Percentiles rank a stretch among this genome's conserved stretches.
Conservation (phyloP, 2,797 vertebrate genomes). For the Sebastes aleutianus region DNA sequence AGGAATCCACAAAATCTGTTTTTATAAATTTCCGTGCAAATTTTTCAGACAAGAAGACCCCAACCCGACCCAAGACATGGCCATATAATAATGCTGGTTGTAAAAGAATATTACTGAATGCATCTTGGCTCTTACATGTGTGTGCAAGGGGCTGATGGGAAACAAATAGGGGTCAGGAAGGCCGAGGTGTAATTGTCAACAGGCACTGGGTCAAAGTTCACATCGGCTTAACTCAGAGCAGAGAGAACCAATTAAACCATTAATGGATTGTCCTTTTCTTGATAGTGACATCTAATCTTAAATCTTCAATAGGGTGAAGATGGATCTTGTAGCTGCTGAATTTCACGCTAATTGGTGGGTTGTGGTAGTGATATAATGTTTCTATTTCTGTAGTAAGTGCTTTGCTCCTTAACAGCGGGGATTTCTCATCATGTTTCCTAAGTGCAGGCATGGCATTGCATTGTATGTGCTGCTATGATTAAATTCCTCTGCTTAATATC, state of each 20-base stretch:
- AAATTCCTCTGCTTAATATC: constrained; percentile 32
- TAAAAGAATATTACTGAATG: neutral
- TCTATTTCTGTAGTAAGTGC: constrained; percentile 4
- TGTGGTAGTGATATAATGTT: constrained; percentile 10
- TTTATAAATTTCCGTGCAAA: too few species aligned
- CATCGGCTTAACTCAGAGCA: constrained; percentile 4
- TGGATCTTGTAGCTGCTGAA: neutral
- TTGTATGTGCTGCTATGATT: constrained; percentile 35
- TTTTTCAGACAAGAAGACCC: too few species aligned
- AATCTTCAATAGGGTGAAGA: constrained; percentile 13
- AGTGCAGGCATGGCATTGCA: neutral
- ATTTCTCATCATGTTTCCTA: constrained; percentile 25
- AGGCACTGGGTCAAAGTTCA: constrained; percentile 46
- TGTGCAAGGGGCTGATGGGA: constrained; percentile 1
- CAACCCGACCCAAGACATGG: neutral
- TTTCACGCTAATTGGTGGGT: constrained; percentile 27
- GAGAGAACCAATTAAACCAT: constrained; percentile 40
- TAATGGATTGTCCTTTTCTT: constrained; percentile 28
- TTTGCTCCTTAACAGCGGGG: neutral
- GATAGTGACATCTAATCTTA: constrained; percentile 40
- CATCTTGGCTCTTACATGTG: neutral
- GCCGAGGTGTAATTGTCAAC: constrained; percentile 14
- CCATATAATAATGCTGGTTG: neutral
- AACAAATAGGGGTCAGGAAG: neutral
- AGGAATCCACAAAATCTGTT: too few species aligned